These are phyloP conservation scores for Hemichromis elongatus DNA, from an alignment of 2,113 vertebrate species.

Conservation along the genomic window DNA sequence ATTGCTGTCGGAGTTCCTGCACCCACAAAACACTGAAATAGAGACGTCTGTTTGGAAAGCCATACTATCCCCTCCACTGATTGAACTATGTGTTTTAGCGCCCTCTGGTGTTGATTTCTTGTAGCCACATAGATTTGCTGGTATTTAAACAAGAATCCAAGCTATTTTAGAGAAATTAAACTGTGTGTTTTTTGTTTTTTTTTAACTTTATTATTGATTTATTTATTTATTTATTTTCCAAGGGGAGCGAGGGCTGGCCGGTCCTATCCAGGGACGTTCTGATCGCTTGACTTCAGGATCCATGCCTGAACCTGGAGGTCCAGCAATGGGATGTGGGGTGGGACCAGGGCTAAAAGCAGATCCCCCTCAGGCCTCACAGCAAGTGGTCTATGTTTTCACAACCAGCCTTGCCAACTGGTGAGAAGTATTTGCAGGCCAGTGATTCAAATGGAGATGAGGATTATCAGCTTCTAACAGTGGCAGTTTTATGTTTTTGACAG, in stretches of 20 bases:
- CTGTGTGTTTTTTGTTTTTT: not conserved
- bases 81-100: constrained; percentile 38
- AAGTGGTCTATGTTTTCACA: constrained; percentile 94
- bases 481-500: constrained; percentile 59
- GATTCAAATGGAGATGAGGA: not conserved
- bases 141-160: not conserved
- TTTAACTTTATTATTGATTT: no score
- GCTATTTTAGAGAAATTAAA: not conserved
- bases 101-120: constrained; percentile 55
- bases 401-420: constrained; percentile 95
- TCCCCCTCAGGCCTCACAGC: constrained; percentile 74
- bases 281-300: constrained; percentile 77
- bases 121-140: not conserved
- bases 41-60: not conserved
- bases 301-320: constrained; percentile 70
- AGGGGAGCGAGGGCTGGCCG: constrained; percentile 81
- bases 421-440: constrained; percentile 23
- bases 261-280: constrained; percentile 77
- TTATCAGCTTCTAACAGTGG: not conserved
- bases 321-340: constrained; percentile 66
- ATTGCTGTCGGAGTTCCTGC: not conserved
- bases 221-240: not conserved
- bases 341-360: constrained; percentile 74
- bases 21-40: not conserved
- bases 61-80: not conserved